These are phyloP conservation scores for Aphelocoma californica DNA, from an alignment of 2,797 vertebrate genomes.

Conservation along the genomic window DNA sequence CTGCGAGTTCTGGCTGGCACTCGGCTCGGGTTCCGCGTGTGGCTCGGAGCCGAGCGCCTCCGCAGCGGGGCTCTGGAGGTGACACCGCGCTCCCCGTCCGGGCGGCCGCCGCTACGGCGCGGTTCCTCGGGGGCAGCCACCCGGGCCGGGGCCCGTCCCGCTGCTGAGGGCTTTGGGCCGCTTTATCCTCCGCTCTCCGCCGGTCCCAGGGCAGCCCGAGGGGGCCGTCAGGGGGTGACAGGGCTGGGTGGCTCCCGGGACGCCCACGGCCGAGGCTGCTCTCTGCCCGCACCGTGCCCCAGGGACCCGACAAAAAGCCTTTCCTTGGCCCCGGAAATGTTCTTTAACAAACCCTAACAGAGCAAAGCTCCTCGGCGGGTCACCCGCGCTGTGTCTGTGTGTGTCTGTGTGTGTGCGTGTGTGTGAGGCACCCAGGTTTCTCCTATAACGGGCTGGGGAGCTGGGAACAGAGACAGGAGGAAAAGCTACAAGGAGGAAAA, in stretches of 20 bases:
- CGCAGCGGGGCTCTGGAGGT: not conserved
- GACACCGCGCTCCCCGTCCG: not conserved
- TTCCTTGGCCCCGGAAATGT: not conserved
- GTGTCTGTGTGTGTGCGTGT: no score
- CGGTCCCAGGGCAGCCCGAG: not conserved
- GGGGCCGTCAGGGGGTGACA: fast-evolving
- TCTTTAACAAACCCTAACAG: fast-evolving
- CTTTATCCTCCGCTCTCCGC: not conserved
- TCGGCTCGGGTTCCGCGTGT: not conserved
- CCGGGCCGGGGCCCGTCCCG: fast-evolving
- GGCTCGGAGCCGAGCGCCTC: not conserved
- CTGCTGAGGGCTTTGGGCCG: not conserved
- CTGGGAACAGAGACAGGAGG: not conserved
- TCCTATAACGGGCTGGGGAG: not conserved
- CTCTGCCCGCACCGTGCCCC: fast-evolving
- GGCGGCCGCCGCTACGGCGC: not conserved
- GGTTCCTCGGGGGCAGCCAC: not conserved
- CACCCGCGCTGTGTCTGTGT: not conserved
- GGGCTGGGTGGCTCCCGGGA: not conserved
- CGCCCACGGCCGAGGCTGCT: not conserved
- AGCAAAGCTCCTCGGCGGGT: not conserved
- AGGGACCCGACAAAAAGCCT: not conserved
- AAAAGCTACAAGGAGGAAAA: not conserved
- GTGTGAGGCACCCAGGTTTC: not conserved
- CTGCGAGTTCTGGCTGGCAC: not conserved